These are phyloP conservation scores for Pheosia tremula DNA, from an alignment of 2,888 invertebrate genomes.

Conservation along the genomic window DNA sequence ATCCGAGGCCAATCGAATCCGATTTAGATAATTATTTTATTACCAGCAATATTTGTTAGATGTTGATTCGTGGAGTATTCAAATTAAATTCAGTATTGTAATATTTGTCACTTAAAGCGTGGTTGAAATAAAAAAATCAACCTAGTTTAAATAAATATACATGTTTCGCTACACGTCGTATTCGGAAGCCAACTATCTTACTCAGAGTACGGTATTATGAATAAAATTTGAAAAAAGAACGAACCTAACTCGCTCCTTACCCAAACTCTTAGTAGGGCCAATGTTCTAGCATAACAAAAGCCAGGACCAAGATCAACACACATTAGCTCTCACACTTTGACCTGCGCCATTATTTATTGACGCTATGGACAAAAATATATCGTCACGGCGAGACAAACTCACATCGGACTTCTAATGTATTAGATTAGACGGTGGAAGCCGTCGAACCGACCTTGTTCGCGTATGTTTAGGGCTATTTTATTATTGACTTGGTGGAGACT, in stretches of 20 bases:
- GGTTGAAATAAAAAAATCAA: too few relatives aligned
- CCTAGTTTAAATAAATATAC: too few relatives aligned
- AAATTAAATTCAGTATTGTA: background rate
- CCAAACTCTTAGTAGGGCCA: conserved; percentile 39
- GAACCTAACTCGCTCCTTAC: background rate
- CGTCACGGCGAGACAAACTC: conserved; percentile 51
- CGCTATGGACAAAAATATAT: conserved; percentile 72
- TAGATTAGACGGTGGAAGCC: conserved; percentile 19
- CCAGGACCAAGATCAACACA: conserved; percentile 72
- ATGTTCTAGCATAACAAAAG: conserved; percentile 54
- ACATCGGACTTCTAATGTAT: conserved; percentile 19
- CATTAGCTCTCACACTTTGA: conserved; percentile 75
- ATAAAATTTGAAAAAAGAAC: background rate
- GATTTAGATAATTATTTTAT: conserved; percentile 41
- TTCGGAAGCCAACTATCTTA: too few relatives aligned
- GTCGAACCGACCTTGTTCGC: conserved; percentile 14
- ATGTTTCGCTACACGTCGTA: too few relatives aligned
- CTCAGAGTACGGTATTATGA: background rate
- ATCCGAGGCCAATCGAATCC: conserved; percentile 30
- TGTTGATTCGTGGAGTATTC: background rate
- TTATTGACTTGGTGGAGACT: conserved; percentile 13
- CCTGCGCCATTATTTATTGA: conserved; percentile 75
- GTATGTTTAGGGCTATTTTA: conserved; percentile 26
- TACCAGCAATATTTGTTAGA: conserved; percentile 24
- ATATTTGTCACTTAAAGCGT: too few relatives aligned